Base-by-base conservation (phyloP, 2,888 invertebrate species). In the Cantharis rufa region DNA sequence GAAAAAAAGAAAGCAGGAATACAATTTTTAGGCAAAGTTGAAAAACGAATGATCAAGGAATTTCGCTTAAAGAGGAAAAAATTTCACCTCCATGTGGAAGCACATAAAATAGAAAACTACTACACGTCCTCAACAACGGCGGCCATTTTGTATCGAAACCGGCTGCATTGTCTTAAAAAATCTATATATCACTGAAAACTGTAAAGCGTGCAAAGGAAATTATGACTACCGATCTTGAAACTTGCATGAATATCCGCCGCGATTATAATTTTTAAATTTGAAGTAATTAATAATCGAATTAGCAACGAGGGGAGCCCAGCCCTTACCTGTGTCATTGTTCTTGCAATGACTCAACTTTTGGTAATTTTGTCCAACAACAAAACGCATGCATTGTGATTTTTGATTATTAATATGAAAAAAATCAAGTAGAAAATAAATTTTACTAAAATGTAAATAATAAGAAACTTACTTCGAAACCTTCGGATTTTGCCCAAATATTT, bases 401-500 rank as follows among this genome's bases (percentile, higher is more conserved):
- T 48, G 2, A 13, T 48, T 48, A n/a, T 2, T n/a, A n/a, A 48
- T 18, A 21, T n/a, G 5, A 66, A 24, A 66, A 21, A 10, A n/a
- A 13, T 13, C 13, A n/a, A 21, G n/a, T 21, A n/a, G n/a, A 66
- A 18, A 66, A 16, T 63, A 18, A 63, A 11, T 66, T 66, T 66
- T 63, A 71, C 62, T 13, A 28, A 74, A 69, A 71, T 18, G 48
- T 48, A 48, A 48, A 48, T 62, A 18, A 13, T 4, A 73, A 32
- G 62, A 75, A 85, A 95, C 95, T 95, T 92, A 97, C 97, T 91
- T 96, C 96, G 90, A 97, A 97, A 90, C 93, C 95, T 85, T 94
- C 96, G 80, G 96, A 96, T 92, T 95, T 96, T 86, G 96, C 97
- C 97, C 97, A 97, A 89, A 96, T 92, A 91, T 95, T 96, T 89